phyloP scores from a whole-genome alignment of 2,888 invertebrate species.

The Acleris laterana region DNA sequence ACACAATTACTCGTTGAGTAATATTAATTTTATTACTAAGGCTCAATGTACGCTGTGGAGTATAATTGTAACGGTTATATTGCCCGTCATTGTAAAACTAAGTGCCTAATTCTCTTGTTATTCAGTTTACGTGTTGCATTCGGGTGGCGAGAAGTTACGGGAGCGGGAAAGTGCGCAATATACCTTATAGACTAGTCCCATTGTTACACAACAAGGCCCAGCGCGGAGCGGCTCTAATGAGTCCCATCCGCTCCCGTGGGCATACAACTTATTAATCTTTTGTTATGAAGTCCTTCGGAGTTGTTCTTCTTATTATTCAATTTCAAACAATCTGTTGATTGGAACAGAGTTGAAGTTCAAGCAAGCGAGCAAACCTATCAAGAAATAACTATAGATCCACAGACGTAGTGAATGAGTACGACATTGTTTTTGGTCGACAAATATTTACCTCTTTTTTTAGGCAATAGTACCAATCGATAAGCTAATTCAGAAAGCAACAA shows the following conservation, averaged over 20 bases:
- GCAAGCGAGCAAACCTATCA: no score
- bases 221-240: slow-evolving; percentile 22
- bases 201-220: slow-evolving; percentile 26
- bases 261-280: slow-evolving; percentile 35
- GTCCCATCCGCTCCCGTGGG: slow-evolving; percentile 31
- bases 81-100: neutral
- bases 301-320: slow-evolving; percentile 23
- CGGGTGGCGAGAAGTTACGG: neutral
- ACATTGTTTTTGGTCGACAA: no score
- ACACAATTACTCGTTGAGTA: no score
- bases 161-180: slow-evolving; percentile 13
- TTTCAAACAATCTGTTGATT: slow-evolving; percentile 12
- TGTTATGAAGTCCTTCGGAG: slow-evolving; percentile 29
- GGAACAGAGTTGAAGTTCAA: no score
- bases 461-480: no score
- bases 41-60: no score
- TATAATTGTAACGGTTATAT: no score
- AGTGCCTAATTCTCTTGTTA: neutral
- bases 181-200: slow-evolving; percentile 6
- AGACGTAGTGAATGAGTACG: no score
- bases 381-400: no score
- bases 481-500: no score
- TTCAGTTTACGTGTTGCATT: neutral
- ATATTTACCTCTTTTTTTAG: no score
- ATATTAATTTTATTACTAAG: no score